Evolutionary conservation across 2,797 vertebrate species (phyloP).

Genomic region (Sebastiscus albofasciatus): DNA sequence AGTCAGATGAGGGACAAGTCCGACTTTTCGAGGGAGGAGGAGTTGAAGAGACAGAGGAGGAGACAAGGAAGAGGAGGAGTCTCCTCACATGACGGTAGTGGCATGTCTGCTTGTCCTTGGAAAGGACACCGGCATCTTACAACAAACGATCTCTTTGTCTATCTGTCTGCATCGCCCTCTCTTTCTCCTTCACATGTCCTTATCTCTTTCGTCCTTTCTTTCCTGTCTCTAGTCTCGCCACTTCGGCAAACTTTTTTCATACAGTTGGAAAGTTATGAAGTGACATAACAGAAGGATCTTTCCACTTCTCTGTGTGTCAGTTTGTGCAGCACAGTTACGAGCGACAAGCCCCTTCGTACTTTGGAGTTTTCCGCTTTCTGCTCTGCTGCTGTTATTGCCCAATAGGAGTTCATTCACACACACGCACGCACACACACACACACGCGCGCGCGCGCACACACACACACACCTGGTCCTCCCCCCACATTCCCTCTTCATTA

Average conservation of each 20-base stretch:
- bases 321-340: not conserved
- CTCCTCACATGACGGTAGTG: slow-evolving; percentile 60
- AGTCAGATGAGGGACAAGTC: slow-evolving; percentile 35
- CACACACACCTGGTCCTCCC: slow-evolving; percentile 23
- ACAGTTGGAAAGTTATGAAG: not conserved
- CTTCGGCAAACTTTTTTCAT: not conserved
- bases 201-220: not conserved
- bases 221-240: not conserved
- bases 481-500: slow-evolving; percentile 30
- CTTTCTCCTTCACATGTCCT: slow-evolving; percentile 20
- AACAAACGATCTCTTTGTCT: slow-evolving; percentile 60
- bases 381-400: slow-evolving; percentile 10
- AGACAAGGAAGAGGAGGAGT: slow-evolving; percentile 42
- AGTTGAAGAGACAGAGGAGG: slow-evolving; percentile 33
- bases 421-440: slow-evolving; percentile 17
- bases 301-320: not conserved
- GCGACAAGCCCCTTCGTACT: not conserved
- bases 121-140: slow-evolving; percentile 58
- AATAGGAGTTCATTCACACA: slow-evolving; percentile 34
- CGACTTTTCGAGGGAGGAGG: slow-evolving; percentile 56
- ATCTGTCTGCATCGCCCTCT: not conserved
- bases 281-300: not conserved
- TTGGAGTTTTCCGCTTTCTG: slow-evolving; percentile 37
- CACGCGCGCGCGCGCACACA: not conserved
- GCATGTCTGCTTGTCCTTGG: slow-evolving; percentile 72